Conservation (phyloP, 2,888 invertebrate species). For the Isotomurus palustris region DNA sequence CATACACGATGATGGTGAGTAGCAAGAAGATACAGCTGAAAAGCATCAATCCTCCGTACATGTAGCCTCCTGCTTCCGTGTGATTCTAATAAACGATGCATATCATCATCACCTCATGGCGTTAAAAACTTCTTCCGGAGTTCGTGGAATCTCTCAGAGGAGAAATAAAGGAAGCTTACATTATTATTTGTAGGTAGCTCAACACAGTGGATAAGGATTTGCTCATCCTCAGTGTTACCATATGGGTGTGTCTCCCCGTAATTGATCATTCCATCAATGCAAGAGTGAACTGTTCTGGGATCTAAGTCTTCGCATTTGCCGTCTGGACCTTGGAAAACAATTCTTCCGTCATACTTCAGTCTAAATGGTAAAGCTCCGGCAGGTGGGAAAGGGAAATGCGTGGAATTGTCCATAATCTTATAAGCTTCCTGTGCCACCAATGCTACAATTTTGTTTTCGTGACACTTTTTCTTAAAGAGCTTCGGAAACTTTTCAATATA, state of each 20-base stretch:
- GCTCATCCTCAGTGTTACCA: neutral
- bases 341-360: constrained; percentile 23
- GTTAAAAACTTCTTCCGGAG: too few relatives aligned
- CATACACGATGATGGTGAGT: constrained; percentile 41
- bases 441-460: constrained; percentile 8
- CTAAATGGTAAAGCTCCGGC: constrained; percentile 13
- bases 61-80: too few relatives aligned
- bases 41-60: constrained; percentile 34
- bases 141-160: too few relatives aligned
- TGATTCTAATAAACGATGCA: too few relatives aligned
- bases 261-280: constrained; percentile 26
- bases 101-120: neutral
- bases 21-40: constrained; percentile 41
- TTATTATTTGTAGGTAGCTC: too few relatives aligned
- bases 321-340: constrained; percentile 21
- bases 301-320: constrained; percentile 20
- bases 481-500: constrained; percentile 25
- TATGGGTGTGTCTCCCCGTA: neutral
- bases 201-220: too few relatives aligned
- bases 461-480: constrained; percentile 18
- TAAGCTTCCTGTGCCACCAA: constrained; percentile 15
- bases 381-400: constrained; percentile 6
- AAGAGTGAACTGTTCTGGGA: constrained; percentile 6
- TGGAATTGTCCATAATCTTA: neutral
- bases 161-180: too few relatives aligned